A percentile compares a stretch with the other conserved stretches of the same genome.
phyloP scores from a whole-genome alignment of 1,140 invertebrate species.

The Drosophila repleta region DNA sequence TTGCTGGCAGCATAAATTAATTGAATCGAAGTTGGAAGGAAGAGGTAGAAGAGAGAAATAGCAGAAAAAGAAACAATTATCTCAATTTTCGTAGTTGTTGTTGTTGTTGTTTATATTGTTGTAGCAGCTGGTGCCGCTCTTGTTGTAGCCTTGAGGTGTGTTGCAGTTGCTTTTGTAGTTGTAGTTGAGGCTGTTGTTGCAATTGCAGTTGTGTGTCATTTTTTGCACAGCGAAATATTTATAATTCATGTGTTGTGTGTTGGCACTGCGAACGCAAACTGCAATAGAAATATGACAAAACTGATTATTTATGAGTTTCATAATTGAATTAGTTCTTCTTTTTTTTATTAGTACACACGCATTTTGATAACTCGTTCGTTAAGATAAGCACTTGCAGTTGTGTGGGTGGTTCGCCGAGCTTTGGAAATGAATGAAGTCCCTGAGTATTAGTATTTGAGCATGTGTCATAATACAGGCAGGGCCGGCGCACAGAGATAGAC shows the following conservation, averaged over 20 bases:
- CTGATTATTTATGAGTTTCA: slow-evolving; percentile 54
- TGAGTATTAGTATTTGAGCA: slow-evolving; percentile 25
- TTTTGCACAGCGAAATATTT: slow-evolving; percentile 56
- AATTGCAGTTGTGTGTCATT: slow-evolving; percentile 68
- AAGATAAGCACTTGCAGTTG: slow-evolving; percentile 40
- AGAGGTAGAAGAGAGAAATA: slow-evolving; percentile 27
- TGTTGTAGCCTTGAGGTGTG: slow-evolving; percentile 41
- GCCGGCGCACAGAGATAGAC: slow-evolving; percentile 10
- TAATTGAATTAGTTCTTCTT: slow-evolving; percentile 41
- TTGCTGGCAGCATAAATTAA: slow-evolving; percentile 32
- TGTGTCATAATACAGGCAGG: slow-evolving; percentile 16
- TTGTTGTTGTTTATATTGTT: slow-evolving; percentile 20
- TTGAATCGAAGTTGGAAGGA: slow-evolving; percentile 10
- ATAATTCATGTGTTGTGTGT: slow-evolving; percentile 59
- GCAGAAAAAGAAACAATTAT: slow-evolving; percentile 27
- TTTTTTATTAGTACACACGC: slow-evolving; percentile 25
- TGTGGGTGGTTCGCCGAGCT: slow-evolving; percentile 36
- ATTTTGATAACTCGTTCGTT: slow-evolving; percentile 46
- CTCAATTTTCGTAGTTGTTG: slow-evolving; percentile 33
- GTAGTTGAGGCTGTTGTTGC: too few species aligned
- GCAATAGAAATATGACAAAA: slow-evolving; percentile 57
- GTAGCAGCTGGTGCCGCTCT: slow-evolving; percentile 49
- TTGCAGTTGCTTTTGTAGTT: slow-evolving; percentile 29
- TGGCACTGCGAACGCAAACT: slow-evolving; percentile 45
- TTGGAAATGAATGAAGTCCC: slow-evolving; percentile 41